Conservation (phyloP, 2,113 vertebrate genomes). For the Greenwoodochromis staneri region DNA sequence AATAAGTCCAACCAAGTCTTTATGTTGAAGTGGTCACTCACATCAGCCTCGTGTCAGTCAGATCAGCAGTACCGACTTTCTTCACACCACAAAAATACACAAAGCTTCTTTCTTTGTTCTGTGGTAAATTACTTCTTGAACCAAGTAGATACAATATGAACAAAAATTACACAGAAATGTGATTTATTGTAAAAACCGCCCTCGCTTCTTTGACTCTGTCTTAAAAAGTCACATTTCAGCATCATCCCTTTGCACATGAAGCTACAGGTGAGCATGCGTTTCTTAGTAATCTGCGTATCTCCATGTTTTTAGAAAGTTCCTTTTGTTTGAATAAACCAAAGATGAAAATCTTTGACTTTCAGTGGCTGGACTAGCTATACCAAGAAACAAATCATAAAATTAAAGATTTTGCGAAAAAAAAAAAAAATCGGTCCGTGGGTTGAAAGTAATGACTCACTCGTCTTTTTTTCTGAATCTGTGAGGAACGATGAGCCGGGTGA, state of each 20-base stretch:
- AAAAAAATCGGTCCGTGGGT: neutral
- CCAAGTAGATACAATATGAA: neutral
- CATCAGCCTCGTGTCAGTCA: neutral
- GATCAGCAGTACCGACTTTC: neutral
- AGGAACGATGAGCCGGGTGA: neutral
- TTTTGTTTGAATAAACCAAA: neutral
- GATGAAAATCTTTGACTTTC: neutral
- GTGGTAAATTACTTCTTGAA: neutral
- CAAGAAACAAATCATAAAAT: neutral
- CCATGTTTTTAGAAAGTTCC: neutral
- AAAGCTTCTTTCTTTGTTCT: neutral
- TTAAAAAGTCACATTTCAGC: neutral
- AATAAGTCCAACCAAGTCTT: neutral
- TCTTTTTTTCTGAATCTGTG: neutral
- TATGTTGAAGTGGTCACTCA: neutral
- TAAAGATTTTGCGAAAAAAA: neutral
- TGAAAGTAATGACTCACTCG: constrained; percentile 16
- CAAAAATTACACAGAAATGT: neutral
- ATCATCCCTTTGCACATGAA: neutral
- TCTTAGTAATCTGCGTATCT: constrained; percentile 19
- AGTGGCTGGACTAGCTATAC: neutral
- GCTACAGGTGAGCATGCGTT: neutral
- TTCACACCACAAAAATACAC: neutral
- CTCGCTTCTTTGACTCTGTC: neutral
- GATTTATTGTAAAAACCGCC: neutral